Conservation (phyloP, 2,797 vertebrate genomes). For the Acanthurus leucopareius region DNA sequence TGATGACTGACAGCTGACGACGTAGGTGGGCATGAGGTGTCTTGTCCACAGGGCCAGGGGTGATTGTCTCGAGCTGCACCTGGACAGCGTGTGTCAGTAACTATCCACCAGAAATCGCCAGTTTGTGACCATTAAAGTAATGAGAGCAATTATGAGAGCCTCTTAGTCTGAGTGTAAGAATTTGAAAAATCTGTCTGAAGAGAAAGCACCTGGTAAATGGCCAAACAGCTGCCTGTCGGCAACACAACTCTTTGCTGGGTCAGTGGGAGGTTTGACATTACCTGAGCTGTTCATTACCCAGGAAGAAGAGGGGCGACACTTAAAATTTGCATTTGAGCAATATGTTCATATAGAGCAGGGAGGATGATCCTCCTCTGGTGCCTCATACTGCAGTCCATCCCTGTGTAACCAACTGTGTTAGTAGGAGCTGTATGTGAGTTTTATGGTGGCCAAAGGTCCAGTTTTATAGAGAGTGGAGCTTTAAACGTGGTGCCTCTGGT, state of each 20-base stretch:
- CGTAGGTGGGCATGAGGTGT: constrained; percentile 54
- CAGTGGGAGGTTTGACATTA: constrained; percentile 31
- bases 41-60: constrained; percentile 66
- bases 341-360: neutral
- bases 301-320: neutral
- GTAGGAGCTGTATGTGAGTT: constrained; percentile 35
- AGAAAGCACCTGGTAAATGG: constrained; percentile 81
- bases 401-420: neutral
- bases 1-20: constrained; percentile 29
- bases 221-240: constrained; percentile 69
- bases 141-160: constrained; percentile 74
- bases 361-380: neutral
- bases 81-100: constrained; percentile 67
- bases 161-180: constrained; percentile 73
- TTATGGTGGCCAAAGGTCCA: constrained; percentile 65
- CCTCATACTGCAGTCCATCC: neutral
- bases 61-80: constrained; percentile 70
- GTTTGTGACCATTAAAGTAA: constrained; percentile 76
- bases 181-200: constrained; percentile 75
- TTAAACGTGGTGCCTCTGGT: constrained; percentile 53
- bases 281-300: constrained; percentile 28
- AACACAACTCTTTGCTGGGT: constrained; percentile 35
- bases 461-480: constrained; percentile 59
- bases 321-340: constrained; percentile 3
- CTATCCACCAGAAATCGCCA: constrained; percentile 53